Evolutionary conservation across 2,113 vertebrate genomes (phyloP), one percentile per base, ranked within the genome.

Genomic region (Bothrops jararaca): DNA sequence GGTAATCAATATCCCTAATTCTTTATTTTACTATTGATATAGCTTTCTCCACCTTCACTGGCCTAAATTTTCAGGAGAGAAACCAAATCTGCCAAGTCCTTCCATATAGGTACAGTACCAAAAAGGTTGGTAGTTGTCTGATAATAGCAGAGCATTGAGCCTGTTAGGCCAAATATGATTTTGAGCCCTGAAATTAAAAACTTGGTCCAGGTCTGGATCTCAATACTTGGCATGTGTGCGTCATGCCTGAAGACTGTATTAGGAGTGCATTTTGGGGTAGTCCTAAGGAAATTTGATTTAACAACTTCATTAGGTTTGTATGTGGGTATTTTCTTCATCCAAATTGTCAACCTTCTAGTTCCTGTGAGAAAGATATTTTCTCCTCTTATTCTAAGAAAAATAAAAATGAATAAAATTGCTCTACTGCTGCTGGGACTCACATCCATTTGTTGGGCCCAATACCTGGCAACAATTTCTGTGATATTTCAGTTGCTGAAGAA

Each of bases 401-500:
- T 22, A 42, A 42, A 80, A 39, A 42, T 80, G 74, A 95, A 96
- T 97, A 97, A 97, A 98, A 97, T 92, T 4, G 18, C 96, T 97
- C 97, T 97, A 97, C 92, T 96, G 96, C 86, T n/a, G 91, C 92
- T 94, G 96, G 96, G 88, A 94, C 94, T 91, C 92, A 88, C 92
- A 80, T 92, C 58, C 1, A n/a, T 95, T 97, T 96, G 89, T 92
- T 1, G 0, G 95, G 94, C 95, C 95, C 5, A 86, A 96, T 94
- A 96, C 93, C 93, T 94, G 93, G 94, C 86, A 56, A 74, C n/a
- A 94, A 96, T 98, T 0, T 20, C 34, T 80, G 34, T 39, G 34
- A 42, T 97, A 97, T 97, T 96, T 96, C 96, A 96, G 97, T 95
- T 97, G 96, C 95, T 97, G 96, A 96, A 96, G 92, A 96, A 97